Percentiles rank a stretch among this genome's conserved stretches.
phyloP scores from a whole-genome alignment of 2,113 vertebrate genomes.

The Bombycilla garrulus region DNA sequence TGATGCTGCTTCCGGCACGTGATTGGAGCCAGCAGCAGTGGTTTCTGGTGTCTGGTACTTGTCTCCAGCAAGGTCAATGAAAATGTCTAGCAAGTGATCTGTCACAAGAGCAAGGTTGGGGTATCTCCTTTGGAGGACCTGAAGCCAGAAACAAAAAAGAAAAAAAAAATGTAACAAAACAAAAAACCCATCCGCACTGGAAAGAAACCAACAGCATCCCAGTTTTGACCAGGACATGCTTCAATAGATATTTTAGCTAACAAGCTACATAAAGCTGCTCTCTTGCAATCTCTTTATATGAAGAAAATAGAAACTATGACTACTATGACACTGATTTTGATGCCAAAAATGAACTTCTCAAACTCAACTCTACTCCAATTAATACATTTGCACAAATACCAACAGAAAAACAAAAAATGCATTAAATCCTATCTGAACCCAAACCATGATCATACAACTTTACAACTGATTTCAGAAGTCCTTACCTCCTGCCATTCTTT shows the following conservation, averaged over 20 bases:
- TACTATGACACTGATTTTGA: background rate
- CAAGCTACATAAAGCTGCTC: background rate
- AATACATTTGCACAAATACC: background rate
- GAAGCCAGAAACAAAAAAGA: background rate
- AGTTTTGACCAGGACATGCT: background rate
- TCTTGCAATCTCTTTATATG: background rate
- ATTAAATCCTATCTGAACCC: background rate
- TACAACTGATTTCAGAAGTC: background rate
- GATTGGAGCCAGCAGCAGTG: background rate
- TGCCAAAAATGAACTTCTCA: background rate
- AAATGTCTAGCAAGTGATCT: conserved; percentile 90
- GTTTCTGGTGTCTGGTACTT: conserved; percentile 69
- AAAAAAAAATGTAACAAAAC: background rate
- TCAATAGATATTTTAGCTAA: background rate
- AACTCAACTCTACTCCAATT: background rate
- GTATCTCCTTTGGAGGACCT: conserved; percentile 85
- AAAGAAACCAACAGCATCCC: background rate
- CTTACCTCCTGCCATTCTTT: background rate
- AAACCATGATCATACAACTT: background rate
- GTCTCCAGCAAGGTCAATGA: conserved; percentile 85
- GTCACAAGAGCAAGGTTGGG: conserved; percentile 76
- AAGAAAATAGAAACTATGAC: background rate
- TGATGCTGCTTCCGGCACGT: background rate
- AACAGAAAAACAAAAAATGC: background rate
- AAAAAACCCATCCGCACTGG: background rate